Base-by-base conservation (phyloP, 2,113 vertebrate genomes). In the Motacilla alba region DNA sequence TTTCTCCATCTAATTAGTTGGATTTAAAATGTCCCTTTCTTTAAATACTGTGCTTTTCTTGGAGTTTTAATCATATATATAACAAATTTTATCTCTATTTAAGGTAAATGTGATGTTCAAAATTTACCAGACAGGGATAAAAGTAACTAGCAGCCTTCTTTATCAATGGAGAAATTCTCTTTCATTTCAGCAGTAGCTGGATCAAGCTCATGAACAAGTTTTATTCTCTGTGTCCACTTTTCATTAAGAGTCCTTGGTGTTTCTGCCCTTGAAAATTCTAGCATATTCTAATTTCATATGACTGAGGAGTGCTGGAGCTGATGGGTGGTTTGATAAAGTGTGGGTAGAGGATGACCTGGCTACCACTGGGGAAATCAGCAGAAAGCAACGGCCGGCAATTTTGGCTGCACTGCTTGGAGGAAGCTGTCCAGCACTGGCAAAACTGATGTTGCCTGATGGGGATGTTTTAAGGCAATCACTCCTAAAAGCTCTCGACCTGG, bases 401-500 rank as follows among this genome's bases (percentile, higher is more conserved):
- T 74, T 70, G 13, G 16, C 26, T n/a, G 10, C 33, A 21, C 5
- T 53, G 3, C 12, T 84, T 70, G 23, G 18, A 70, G 8, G 18
- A 67, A 3, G 1, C 16, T 64, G 14, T 31, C 21, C 30, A 63
- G 37, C 1, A 0, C 16, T 47, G 21, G 11, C 2, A 8, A 19
- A 31, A 82, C 17, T 0, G 1, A 13, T 47, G 8, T 24, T 46
- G 21, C 17, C 11, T 64, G 7, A 2, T 3, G 4, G 14, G 3
- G 13, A n/a, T 17, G 13, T 12, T 14, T 83, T 33, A 75, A 14
- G 6, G 13, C 16, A 83, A 15, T 9, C 1, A 2, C 5, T 3
- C 6, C 10, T 24, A 55, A 27, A 28, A 66, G 5, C 16, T 55
- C 55, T 53, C 1, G 0, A 28, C 4, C 26, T 43, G 39, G 44